Base-by-base conservation (phyloP, 2,888 invertebrate species). In the Apamea monoglypha region DNA sequence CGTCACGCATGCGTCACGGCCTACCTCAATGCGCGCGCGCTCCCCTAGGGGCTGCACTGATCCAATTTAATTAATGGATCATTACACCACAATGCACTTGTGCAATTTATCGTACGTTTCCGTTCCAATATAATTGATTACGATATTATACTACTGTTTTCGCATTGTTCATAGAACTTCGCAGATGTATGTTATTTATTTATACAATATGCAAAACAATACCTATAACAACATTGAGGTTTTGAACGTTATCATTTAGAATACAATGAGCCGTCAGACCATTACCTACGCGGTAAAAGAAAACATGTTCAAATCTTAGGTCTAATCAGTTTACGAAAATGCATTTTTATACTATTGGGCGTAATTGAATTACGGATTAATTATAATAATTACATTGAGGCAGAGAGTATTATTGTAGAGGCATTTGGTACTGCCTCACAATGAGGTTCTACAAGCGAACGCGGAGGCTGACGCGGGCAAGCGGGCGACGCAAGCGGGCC, bases 1-100 rank as follows among this genome's bases (percentile, higher is more conserved):
- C 96, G 97, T 96, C 94, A 94, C 88, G 83, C 91, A 93, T 93
- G 94, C 97, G 97, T 97, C 97, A 97, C 96, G 96, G 95, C 97
- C 97, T 97, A 97, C 97, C 97, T 97, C 97, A 97, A 97, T 96
- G 96, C 96, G 97, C 95, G 94, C 95, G 96, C 95, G 96, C 96
- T 95, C 96, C 95, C 95, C 94, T 94, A 93, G 95, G 96, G 96
- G 97, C 94, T 97, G 96, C 94, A 95, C 93, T 92, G 92, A 91
- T 93, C 94, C 91, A 92, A 94, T 94, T 94, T 93, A 93, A 94
- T 93, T 92, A 92, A 89, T 92, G 84, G 90, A 90, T 87, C 89
- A 90, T 89, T 90, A 84, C 79, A 86, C 75, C 71, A 80, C 80
- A 81, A 84, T 81, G 80, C 85, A 66, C 74, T 78, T 74, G 80